Base-by-base conservation (phyloP, 1,140 invertebrate genomes). In the Doryteuthis pealeii region DNA sequence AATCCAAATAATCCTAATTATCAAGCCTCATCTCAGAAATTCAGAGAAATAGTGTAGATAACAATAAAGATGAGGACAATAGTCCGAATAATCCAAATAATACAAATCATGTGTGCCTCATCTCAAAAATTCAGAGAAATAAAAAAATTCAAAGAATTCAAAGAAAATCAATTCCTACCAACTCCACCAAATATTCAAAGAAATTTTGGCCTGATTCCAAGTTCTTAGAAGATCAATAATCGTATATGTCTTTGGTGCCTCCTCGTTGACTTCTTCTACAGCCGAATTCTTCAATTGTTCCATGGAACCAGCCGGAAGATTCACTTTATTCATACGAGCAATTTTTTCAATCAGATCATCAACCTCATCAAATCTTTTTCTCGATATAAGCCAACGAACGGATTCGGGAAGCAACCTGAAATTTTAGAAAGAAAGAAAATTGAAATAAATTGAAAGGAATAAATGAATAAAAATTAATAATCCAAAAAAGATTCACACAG, bases 391-490 rank as follows among this genome's bases (percentile, higher is more conserved):
- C 85, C 85, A 86, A 28, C 83, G 77, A 12, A 84, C 77, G 18
- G 84, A 85, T 69, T 86, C 85, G 1, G 83, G 81, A 32, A 86
- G 71, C 26, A 84, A 74, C 72, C 85, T 86, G 49, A 67, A 69
- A 76, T 4, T 40, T 40, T 3, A 40, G 4, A 40, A 40, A 40
- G 10, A 40, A 40, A 40, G n/a, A n/a, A n/a, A n/a, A n/a, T n/a
- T n/a, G n/a, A n/a, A n/a, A n/a, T n/a, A n/a, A n/a, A n/a, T n/a
- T n/a, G n/a, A n/a, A n/a, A n/a, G n/a, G n/a, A n/a, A n/a, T n/a
- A n/a, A n/a, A n/a, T n/a, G n/a, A n/a, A n/a, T n/a, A n/a, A n/a
- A n/a, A n/a, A n/a, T n/a, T n/a, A n/a, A n/a, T n/a, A n/a, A n/a
- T n/a, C n/a, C n/a, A n/a, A n/a, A n/a, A n/a, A n/a, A n/a, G n/a